Evolutionary conservation across 2,113 vertebrate species (phyloP).

Genomic region (Nyctereutes procyonoides): DNA sequence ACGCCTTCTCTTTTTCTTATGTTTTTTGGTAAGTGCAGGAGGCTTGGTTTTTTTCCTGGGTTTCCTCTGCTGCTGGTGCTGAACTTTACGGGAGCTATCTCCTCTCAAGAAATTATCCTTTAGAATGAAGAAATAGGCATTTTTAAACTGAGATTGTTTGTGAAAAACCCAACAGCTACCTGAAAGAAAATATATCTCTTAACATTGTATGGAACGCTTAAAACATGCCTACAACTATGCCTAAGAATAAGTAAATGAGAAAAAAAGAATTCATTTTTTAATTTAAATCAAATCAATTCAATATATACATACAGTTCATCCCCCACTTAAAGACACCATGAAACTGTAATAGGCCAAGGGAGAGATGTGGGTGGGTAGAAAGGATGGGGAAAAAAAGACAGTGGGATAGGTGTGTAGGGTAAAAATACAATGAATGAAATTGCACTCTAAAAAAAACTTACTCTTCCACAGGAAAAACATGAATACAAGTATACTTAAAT

Average conservation of each 20-base stretch:
- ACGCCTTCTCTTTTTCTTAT: slow-evolving; percentile 98
- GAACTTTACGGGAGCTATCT: slow-evolving; percentile 96
- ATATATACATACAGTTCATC: not conserved
- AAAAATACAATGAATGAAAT: not conserved
- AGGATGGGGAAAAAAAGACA: not conserved
- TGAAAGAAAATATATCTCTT: not conserved
- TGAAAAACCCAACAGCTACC: not conserved
- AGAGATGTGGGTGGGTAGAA: not conserved
- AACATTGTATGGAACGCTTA: not conserved
- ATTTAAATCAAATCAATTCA: slow-evolving; percentile 17
- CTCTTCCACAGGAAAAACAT: not conserved
- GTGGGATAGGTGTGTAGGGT: not conserved
- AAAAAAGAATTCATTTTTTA: not conserved
- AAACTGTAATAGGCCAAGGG: not conserved
- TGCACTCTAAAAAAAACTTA: not conserved
- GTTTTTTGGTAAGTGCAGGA: slow-evolving; percentile 99
- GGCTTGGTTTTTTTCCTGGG: slow-evolving; percentile 99
- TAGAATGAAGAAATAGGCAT: slow-evolving; percentile 40
- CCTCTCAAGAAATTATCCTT: slow-evolving; percentile 99
- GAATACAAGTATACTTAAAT: not conserved
- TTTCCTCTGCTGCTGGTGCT: slow-evolving; percentile 98
- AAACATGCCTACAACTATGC: not conserved
- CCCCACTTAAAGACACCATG: not conserved
- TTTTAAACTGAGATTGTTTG: not conserved
- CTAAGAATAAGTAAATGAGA: not conserved